Evolutionary conservation across 2,888 invertebrate genomes (phyloP).

Genomic region (Sesia apiformis): DNA sequence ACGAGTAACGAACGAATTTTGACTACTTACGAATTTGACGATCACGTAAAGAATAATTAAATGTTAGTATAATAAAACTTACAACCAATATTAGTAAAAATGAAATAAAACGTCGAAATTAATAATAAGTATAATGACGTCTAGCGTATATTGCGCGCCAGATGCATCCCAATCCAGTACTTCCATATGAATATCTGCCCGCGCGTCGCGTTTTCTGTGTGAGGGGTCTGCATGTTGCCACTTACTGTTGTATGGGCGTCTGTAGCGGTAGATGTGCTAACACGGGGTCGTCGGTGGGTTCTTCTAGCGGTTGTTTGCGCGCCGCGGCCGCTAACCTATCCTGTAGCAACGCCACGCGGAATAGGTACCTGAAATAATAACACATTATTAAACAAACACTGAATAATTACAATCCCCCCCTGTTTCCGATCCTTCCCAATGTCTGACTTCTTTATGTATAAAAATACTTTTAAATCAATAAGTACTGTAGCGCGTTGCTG

Average conservation of each 20-base stretch:
- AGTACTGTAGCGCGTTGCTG: too few species aligned
- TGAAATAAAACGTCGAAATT: not conserved
- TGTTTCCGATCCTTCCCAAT: too few species aligned
- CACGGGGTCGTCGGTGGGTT: slow-evolving; percentile 43
- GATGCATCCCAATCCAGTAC: too few species aligned
- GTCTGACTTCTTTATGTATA: not conserved
- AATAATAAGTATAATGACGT: too few species aligned
- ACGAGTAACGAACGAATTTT: too few species aligned
- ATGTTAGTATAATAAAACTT: too few species aligned
- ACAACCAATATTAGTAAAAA: not conserved
- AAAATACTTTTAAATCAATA: not conserved
- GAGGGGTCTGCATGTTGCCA: slow-evolving; percentile 1
- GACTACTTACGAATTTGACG: too few species aligned
- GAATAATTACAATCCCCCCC: too few species aligned
- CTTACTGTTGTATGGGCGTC: slow-evolving; percentile 36
- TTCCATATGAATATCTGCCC: too few species aligned
- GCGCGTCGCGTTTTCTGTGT: too few species aligned
- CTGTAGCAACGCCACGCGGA: slow-evolving; percentile 85
- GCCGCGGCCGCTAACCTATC: slow-evolving; percentile 82
- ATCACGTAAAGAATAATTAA: too few species aligned
- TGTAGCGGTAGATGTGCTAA: slow-evolving; percentile 50
- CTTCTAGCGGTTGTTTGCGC: slow-evolving; percentile 58
- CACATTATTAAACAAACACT: not conserved
- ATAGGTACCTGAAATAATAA: slow-evolving; percentile 75
- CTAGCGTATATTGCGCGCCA: too few species aligned